Conservation (phyloP, 2,113 vertebrate species). For the Nanger granti region DNA sequence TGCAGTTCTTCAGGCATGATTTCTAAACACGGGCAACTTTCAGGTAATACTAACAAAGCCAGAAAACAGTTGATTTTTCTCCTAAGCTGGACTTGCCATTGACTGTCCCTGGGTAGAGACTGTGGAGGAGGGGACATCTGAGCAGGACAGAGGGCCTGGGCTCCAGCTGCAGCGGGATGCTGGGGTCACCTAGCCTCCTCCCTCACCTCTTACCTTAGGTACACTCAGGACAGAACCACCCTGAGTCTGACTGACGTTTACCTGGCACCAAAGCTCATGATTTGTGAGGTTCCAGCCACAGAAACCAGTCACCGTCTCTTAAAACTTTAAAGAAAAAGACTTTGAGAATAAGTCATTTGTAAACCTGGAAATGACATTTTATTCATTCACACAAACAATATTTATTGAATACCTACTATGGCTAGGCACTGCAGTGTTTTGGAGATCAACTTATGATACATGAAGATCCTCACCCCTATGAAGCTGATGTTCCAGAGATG, state of each 20-base stretch:
- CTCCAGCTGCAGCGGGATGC: neutral
- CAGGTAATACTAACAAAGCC: neutral
- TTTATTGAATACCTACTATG: neutral
- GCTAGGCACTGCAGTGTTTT: neutral
- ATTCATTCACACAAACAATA: neutral
- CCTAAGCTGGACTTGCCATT: neutral
- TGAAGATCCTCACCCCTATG: neutral
- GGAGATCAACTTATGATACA: neutral
- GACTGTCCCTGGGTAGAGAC: neutral
- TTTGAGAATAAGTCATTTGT: neutral
- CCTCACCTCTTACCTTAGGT: neutral
- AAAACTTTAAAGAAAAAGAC: constrained; percentile 8
- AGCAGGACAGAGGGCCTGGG: neutral
- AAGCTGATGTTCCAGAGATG: neutral
- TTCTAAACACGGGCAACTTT: neutral
- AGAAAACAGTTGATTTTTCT: neutral
- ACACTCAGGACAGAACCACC: neutral
- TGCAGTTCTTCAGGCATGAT: neutral
- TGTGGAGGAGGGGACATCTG: neutral
- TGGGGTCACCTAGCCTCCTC: neutral
- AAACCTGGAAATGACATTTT: neutral
- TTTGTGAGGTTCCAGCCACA: neutral
- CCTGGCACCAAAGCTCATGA: neutral
- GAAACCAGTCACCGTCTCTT: neutral
- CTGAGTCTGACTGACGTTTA: neutral